phyloP scores from a whole-genome alignment of 2,888 invertebrate genomes.

The Cryptophagus acutangulus region DNA sequence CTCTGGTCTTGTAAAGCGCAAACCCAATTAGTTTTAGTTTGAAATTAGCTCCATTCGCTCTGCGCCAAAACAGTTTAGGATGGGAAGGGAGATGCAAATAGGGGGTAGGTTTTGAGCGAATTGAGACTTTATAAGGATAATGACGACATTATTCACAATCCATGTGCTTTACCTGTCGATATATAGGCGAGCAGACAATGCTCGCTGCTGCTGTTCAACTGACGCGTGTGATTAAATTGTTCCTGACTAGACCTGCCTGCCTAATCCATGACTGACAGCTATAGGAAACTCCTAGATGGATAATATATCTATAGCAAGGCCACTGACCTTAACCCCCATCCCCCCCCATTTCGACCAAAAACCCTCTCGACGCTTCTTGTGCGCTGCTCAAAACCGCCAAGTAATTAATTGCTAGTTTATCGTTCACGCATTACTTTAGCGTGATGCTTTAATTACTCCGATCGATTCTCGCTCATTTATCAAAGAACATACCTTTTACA shows the following conservation, averaged over 20 bases:
- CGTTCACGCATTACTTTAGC: slow-evolving; percentile 29
- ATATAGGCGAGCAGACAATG: slow-evolving; percentile 18
- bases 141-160: slow-evolving; percentile 25
- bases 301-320: slow-evolving; percentile 3
- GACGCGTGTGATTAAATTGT: slow-evolving; percentile 30
- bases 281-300: slow-evolving; percentile 14
- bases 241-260: slow-evolving; percentile 28
- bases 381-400: slow-evolving; percentile 18
- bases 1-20: slow-evolving; percentile 14
- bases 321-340: slow-evolving; percentile 7
- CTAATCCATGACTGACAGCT: slow-evolving; percentile 33
- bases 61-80: slow-evolving; percentile 15
- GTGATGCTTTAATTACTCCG: too few relatives aligned
- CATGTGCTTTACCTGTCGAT: slow-evolving; percentile 23
- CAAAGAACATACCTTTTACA: too few relatives aligned
- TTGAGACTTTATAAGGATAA: slow-evolving; percentile 14
- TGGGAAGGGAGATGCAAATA: not conserved
- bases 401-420: slow-evolving; percentile 34
- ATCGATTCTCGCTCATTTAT: too few relatives aligned
- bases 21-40: slow-evolving; percentile 17
- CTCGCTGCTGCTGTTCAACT: slow-evolving; percentile 20
- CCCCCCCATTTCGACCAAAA: slow-evolving; percentile 5
- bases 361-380: slow-evolving; percentile 10
- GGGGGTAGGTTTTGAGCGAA: slow-evolving; percentile 14
- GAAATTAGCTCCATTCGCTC: slow-evolving; percentile 19